A percentile compares a stretch with the other conserved stretches of the same genome.
These are phyloP conservation scores for Ditula angustiorana DNA, from an alignment of 2,888 invertebrate species.

Conservation along the genomic window DNA sequence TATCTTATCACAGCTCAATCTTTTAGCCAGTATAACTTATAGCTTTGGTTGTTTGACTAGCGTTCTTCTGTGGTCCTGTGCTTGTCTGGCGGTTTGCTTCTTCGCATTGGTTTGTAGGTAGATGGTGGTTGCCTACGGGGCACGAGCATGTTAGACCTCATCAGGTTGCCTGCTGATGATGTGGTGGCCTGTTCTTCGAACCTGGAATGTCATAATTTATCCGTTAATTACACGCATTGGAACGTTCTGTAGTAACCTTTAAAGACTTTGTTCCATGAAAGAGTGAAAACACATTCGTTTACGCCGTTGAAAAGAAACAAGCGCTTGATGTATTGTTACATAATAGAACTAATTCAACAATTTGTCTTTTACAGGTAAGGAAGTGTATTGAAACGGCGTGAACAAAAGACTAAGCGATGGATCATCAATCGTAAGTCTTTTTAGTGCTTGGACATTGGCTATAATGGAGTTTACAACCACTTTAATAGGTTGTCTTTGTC, in stretches of 20 bases:
- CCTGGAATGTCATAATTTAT: conserved; percentile 57
- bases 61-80: conserved; percentile 50
- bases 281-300: background rate
- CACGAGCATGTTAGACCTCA: conserved; percentile 73
- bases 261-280: background rate
- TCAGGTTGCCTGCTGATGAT: conserved; percentile 49
- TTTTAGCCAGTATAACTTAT: conserved; percentile 41
- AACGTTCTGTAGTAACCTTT: too few species aligned
- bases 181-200: conserved; percentile 50
- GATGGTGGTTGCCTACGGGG: conserved; percentile 56
- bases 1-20: conserved; percentile 53
- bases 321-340: background rate
- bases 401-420: conserved; percentile 11
- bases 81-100: conserved; percentile 77
- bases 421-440: conserved; percentile 23
- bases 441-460: conserved; percentile 7
- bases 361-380: conserved; percentile 36
- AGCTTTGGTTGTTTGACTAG: conserved; percentile 56
- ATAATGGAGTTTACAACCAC: background rate
- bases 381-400: conserved; percentile 1
- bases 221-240: conserved; percentile 6
- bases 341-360: conserved; percentile 15
- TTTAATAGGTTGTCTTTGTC: background rate
- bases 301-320: background rate
- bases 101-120: conserved; percentile 65